Base-by-base conservation (phyloP, 37 sponge, comb jelly and placozoan genomes). In the Beroe ovata region DNA sequence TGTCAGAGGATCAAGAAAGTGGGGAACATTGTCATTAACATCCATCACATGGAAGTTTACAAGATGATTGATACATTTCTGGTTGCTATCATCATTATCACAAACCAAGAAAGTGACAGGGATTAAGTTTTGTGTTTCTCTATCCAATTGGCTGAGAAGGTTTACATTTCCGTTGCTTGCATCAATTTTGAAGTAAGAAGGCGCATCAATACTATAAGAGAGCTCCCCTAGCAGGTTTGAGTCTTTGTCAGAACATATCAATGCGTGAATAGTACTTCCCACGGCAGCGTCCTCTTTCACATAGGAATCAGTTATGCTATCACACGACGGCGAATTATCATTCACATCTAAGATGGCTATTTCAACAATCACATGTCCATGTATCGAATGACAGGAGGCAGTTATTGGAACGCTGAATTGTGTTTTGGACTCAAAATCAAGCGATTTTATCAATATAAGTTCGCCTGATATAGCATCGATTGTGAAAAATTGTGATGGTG, bases 1-100 rank as follows among this genome's bases (percentile, higher is more conserved):
- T 29, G 35, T 30, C 35, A 66, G 35, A 2, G 69, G 69, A 34
- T 66, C 69, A 66, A 66, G 69, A 66, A 66, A 66, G 2, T 66
- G 32, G 25, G 69, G 69, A 33, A 14, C 33, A 66, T 66, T 66
- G 34, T 66, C 69, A 33, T 66, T 66, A 11, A 32, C 69, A 66
- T 66, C 69, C 30, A 30, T 66, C 3, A 66, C 36, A 29, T 66
- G 36, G 34, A 66, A 25, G 8, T 34, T 66, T 34, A 66, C 34
- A 26, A 11, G 1, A 66, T 33, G 30, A 14, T 66, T 30, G 14
- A 11, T 66, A 37, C 69, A 66, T 16, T 34, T 29, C 34, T 66
- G 29, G 35, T 14, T 14, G 3, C 32, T 66, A 0, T 33, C 28
- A 38, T 35, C 84, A 18, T 42, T 77, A 36, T 77, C 84, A 77